A percentile compares a stretch with the other conserved stretches of the same genome.
These are phyloP conservation scores for Propsilocerus akamusi DNA, from an alignment of 1,140 invertebrate genomes.

Conservation along the genomic window DNA sequence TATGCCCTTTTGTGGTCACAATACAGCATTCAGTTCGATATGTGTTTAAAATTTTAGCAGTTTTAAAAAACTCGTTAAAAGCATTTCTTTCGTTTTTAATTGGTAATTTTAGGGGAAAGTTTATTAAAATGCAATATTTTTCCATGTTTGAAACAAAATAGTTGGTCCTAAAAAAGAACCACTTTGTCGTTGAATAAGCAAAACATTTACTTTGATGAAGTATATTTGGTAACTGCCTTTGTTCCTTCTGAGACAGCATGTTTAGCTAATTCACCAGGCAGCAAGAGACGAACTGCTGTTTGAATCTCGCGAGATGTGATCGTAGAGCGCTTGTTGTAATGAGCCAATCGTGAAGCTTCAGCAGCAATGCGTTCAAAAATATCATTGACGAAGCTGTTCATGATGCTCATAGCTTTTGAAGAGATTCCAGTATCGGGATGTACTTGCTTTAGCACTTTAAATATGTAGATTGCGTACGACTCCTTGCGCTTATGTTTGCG, in stretches of 20 bases:
- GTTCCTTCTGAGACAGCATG: constrained; percentile 36
- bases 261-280: constrained; percentile 38
- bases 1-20: too few species aligned
- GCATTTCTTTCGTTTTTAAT: too few species aligned
- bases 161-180: not conserved
- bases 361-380: constrained; percentile 49
- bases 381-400: constrained; percentile 44
- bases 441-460: constrained; percentile 50
- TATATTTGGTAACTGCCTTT: constrained; percentile 38
- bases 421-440: constrained; percentile 49
- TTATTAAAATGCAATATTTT: too few species aligned
- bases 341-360: constrained; percentile 44
- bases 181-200: not conserved
- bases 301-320: constrained; percentile 34
- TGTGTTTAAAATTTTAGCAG: too few species aligned
- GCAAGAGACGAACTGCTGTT: constrained; percentile 30
- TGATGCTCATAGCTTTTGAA: constrained; percentile 37
- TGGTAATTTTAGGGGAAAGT: too few species aligned
- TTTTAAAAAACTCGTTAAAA: too few species aligned
- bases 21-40: too few species aligned
- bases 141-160: too few species aligned
- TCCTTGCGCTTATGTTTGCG: constrained; percentile 39
- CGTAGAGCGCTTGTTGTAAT: constrained; percentile 49
- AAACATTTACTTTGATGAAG: constrained; percentile 27
- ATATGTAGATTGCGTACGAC: constrained; percentile 48